Percentiles rank a stretch among this genome's conserved stretches.
Evolutionary conservation across 2,888 invertebrate genomes (phyloP).

Genomic region (Rhagium mordax): DNA sequence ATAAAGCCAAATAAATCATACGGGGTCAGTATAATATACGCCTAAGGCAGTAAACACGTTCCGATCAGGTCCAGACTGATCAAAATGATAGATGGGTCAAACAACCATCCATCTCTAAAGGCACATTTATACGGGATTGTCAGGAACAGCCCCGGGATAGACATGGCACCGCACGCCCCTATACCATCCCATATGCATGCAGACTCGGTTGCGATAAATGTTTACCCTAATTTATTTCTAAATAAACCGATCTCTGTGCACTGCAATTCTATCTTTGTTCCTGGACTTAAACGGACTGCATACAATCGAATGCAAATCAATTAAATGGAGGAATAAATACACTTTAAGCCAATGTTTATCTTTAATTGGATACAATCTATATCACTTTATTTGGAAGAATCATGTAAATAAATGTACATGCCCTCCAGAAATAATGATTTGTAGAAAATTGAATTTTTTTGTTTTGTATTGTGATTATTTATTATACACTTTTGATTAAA

Average conservation of each 20-base stretch:
- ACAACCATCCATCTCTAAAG: slow-evolving; percentile 65
- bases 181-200: slow-evolving; percentile 51
- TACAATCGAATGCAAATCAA: not conserved
- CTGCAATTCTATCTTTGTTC: slow-evolving; percentile 3
- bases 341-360: not conserved
- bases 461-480: no score
- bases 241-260: slow-evolving; percentile 10
- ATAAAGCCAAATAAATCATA: slow-evolving; percentile 25
- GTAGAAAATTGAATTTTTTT: no score
- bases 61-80: slow-evolving; percentile 66
- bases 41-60: slow-evolving; percentile 43
- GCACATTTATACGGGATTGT: slow-evolving; percentile 63
- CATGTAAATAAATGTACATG: no score
- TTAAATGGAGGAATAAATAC: not conserved
- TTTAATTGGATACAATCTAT: no score
- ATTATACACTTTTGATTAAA: no score
- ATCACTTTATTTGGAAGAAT: no score
- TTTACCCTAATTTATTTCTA: slow-evolving; percentile 55
- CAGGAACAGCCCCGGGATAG: slow-evolving; percentile 59
- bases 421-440: no score
- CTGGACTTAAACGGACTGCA: not conserved
- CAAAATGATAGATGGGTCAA: slow-evolving; percentile 66
- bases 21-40: slow-evolving; percentile 24
- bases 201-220: slow-evolving; percentile 50
- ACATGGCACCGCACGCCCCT: slow-evolving; percentile 50